Evolutionary conservation across 2,888 invertebrate species (phyloP), one percentile per base, ranked within the genome.

Genomic region (Sialis lutaria): DNA sequence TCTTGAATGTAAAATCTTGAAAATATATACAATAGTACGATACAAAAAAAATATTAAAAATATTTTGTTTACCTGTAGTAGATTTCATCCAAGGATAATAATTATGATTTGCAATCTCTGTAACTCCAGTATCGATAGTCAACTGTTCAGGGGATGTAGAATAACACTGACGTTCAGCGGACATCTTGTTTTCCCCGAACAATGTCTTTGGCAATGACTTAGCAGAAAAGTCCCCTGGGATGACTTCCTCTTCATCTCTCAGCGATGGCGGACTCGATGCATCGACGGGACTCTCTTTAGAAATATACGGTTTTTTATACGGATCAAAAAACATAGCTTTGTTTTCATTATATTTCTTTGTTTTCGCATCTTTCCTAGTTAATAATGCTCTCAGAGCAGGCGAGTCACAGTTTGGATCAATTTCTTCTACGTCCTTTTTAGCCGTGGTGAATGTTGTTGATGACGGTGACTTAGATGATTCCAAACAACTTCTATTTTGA

Each of bases 31-130:
- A n/a, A n/a, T n/a, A n/a, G n/a, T n/a, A n/a, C n/a, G n/a, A n/a
- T n/a, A n/a, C n/a, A n/a, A n/a, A n/a, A n/a, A n/a, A n/a, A n/a
- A n/a, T n/a, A n/a, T n/a, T n/a, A n/a, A n/a, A n/a, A n/a, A 22
- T 22, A 22, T 22, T 22, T 22, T 22, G 4, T 22, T 22, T 22
- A 22, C 22, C 22, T 22, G 22, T 22, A 22, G 22, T 22, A 22
- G 22, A 22, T 55, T 75, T 75, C 75, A 76, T 76, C 75, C 76
- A 76, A 0, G 75, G 74, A 58, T 73, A 71, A 55, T 62, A 65
- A 42, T 44, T 49, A 4, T 44, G 33, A 45, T 9, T 42, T 42
- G 48, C 40, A 37, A 46, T 48, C 48, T 40, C 40, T 12, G 30
- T 39, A 33, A 8, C 32, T n/a, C 10, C 10, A n/a, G 39, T 30